Evolutionary conservation across 2,113 vertebrate species (phyloP).

Genomic region (Barnardius zonarius): DNA sequence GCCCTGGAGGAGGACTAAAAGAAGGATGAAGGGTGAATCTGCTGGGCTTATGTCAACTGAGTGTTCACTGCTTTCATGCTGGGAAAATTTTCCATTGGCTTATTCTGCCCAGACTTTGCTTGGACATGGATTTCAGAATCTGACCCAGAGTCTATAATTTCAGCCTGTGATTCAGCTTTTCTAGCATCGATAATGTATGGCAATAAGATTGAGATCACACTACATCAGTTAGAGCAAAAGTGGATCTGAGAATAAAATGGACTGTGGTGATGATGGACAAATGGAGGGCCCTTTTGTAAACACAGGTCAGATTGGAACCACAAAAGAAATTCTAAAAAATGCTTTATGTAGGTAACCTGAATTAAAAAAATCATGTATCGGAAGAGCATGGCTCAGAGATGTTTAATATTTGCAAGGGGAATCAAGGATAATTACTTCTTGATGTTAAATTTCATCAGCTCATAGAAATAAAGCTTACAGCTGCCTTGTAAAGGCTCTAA

Average conservation of each 20-base stretch:
- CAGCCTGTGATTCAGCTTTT: slow-evolving; percentile 34
- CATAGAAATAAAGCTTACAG: background rate
- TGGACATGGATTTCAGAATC: background rate
- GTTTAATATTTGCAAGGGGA: background rate
- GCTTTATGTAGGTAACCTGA: background rate
- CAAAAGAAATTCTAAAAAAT: background rate
- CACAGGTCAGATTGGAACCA: background rate
- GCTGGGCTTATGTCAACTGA: background rate
- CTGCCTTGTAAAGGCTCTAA: background rate
- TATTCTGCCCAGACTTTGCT: background rate
- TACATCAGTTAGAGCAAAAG: background rate
- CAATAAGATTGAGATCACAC: slow-evolving; percentile 11
- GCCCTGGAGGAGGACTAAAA: background rate
- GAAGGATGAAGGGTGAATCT: background rate
- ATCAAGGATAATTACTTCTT: background rate
- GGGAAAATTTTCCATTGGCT: slow-evolving; percentile 8
- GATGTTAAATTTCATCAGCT: background rate
- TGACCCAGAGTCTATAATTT: background rate
- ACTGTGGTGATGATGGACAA: background rate
- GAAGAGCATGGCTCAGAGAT: background rate
- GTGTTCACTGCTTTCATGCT: background rate
- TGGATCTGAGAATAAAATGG: background rate
- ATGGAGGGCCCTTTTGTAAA: background rate
- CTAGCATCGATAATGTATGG: background rate
- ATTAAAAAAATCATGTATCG: background rate